These are phyloP conservation scores for Hybos culiciformis DNA, from an alignment of 2,888 invertebrate genomes.

Conservation along the genomic window DNA sequence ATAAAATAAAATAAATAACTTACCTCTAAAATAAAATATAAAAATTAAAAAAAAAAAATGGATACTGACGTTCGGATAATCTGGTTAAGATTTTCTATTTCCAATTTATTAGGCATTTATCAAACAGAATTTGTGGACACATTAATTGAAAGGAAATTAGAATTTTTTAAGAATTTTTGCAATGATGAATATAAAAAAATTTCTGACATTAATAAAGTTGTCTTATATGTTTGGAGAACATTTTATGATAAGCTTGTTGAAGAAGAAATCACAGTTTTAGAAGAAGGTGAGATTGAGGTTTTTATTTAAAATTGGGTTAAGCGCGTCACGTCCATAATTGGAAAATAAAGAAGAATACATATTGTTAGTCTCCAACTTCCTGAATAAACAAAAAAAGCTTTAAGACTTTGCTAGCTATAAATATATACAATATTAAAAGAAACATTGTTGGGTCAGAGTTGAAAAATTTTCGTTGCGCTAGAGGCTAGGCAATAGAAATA, in stretches of 20 bases:
- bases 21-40: too few species aligned
- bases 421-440: too few species aligned
- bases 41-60: constrained; percentile 12
- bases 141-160: constrained; percentile 37
- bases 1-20: background rate
- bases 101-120: constrained; percentile 29
- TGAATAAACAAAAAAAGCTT: too few species aligned
- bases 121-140: constrained; percentile 27
- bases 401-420: background rate
- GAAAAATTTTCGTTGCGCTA: too few species aligned
- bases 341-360: too few species aligned
- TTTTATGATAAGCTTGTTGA: constrained; percentile 59
- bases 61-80: constrained; percentile 46
- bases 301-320: background rate
- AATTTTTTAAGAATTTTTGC: constrained; percentile 40
- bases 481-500: too few species aligned
- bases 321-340: background rate
- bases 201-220: constrained; percentile 41
- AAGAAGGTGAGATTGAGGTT: constrained; percentile 47
- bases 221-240: constrained; percentile 54
- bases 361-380: too few species aligned
- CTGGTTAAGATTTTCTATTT: constrained; percentile 55
- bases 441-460: too few species aligned
- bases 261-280: constrained; percentile 56
- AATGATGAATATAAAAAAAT: constrained; percentile 39